These are phyloP conservation scores for Lasioglossum lativentre DNA, from an alignment of 2,888 invertebrate species.

Conservation along the genomic window DNA sequence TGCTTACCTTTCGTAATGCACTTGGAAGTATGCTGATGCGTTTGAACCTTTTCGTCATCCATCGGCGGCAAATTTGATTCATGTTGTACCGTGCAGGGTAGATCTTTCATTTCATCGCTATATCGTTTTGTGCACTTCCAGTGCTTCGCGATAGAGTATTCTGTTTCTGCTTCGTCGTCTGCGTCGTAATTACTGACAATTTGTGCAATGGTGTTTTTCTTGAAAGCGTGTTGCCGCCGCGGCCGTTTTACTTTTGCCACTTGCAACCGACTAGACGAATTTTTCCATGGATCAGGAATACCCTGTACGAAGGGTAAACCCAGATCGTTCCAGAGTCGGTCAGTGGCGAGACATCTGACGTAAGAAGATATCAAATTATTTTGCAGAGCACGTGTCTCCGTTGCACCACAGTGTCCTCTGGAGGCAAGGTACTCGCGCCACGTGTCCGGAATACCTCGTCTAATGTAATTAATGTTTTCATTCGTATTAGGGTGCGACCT, in stretches of 20 bases:
- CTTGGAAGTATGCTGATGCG: not conserved
- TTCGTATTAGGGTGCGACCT: not conserved
- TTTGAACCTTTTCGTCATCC: not conserved
- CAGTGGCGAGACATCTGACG: slow-evolving; percentile 52
- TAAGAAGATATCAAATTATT: slow-evolving; percentile 46
- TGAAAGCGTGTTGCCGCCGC: not conserved
- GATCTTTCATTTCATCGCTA: not conserved
- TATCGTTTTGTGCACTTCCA: slow-evolving; percentile 7
- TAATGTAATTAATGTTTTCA: not conserved
- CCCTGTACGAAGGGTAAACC: slow-evolving; percentile 65
- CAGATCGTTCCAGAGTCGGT: slow-evolving; percentile 61
- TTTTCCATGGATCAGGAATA: slow-evolving; percentile 67
- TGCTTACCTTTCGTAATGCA: not conserved
- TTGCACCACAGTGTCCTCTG: slow-evolving; percentile 42
- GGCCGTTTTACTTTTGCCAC: not conserved
- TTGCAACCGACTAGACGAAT: not conserved
- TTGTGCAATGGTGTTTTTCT: not conserved
- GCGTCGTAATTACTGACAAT: slow-evolving; percentile 31
- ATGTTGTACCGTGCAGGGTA: not conserved
- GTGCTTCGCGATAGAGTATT: not conserved
- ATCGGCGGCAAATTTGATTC: not conserved
- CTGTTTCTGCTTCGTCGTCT: slow-evolving; percentile 49
- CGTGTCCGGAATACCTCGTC: slow-evolving; percentile 66
- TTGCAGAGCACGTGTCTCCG: slow-evolving; percentile 22
- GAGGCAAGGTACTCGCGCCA: slow-evolving; percentile 63